These are phyloP conservation scores for Telmatochromis sp. DNA, from an alignment of 2,113 vertebrate genomes.

Conservation along the genomic window DNA sequence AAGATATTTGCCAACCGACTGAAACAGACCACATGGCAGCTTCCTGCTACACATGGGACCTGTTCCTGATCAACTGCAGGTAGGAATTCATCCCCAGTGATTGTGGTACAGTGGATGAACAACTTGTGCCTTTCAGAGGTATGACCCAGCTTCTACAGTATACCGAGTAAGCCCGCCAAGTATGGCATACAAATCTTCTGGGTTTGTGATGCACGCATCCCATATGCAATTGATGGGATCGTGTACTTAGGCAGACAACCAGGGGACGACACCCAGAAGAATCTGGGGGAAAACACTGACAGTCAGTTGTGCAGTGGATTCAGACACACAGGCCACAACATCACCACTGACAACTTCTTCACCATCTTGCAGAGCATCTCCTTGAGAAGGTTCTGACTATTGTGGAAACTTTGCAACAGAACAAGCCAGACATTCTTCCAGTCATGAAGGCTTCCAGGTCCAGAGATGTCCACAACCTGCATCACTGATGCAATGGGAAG, in stretches of 20 bases:
- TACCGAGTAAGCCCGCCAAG: neutral
- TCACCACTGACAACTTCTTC: neutral
- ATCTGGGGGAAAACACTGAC: neutral
- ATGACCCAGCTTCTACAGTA: neutral
- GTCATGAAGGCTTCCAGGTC: neutral
- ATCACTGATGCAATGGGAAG: accelerated
- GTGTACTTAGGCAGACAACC: neutral
- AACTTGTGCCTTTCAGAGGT: neutral
- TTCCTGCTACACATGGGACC: accelerated
- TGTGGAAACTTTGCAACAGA: neutral
- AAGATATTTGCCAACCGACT: neutral
- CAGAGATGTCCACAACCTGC: neutral
- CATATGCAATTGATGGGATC: accelerated
- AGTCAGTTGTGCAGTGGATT: neutral
- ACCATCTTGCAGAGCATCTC: neutral
- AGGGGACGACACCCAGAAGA: neutral
- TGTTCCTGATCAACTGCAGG: neutral
- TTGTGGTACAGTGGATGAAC: accelerated
- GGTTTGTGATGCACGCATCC: neutral
- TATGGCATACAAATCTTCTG: neutral
- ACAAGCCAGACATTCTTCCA: neutral
- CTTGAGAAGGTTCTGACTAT: neutral
- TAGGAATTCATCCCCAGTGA: neutral
- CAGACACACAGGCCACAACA: neutral
- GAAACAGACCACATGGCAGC: neutral